These are phyloP conservation scores for Noctua pronuba DNA, from an alignment of 2,888 invertebrate genomes.

Conservation along the genomic window DNA sequence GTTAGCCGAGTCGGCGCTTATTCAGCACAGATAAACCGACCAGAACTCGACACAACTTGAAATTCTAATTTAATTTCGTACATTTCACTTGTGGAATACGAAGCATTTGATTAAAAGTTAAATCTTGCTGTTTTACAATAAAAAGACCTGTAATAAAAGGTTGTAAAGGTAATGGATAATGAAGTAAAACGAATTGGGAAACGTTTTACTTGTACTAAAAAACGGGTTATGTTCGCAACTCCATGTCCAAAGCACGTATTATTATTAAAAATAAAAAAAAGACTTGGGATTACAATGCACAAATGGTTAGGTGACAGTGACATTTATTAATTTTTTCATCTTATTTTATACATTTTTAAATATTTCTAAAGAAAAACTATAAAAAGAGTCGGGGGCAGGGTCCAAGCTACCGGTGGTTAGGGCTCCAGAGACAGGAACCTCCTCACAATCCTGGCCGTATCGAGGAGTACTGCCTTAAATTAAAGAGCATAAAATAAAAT, in stretches of 20 bases:
- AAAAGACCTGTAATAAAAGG: neutral
- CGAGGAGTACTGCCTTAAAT: too few species aligned
- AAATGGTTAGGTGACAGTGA: neutral
- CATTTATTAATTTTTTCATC: too few species aligned
- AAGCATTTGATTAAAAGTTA: slow-evolving; percentile 62
- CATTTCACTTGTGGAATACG: slow-evolving; percentile 62
- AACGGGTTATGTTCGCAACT: neutral
- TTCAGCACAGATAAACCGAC: slow-evolving; percentile 68
- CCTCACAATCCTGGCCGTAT: too few species aligned
- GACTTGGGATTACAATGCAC: neutral
- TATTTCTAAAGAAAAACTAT: too few species aligned
- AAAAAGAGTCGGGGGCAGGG: too few species aligned
- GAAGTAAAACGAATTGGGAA: slow-evolving; percentile 3
- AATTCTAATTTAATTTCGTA: slow-evolving; percentile 78
- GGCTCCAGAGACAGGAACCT: too few species aligned
- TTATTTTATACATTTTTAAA: too few species aligned
- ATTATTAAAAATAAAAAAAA: neutral
- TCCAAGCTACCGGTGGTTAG: too few species aligned
- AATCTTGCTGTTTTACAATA: slow-evolving; percentile 49
- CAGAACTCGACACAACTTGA: slow-evolving; percentile 71
- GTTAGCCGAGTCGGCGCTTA: slow-evolving; percentile 65
- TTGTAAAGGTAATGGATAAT: neutral
- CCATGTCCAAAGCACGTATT: neutral
- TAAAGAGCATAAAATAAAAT: neutral
- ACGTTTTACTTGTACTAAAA: neutral